Evolutionary conservation across 2,797 vertebrate species (phyloP), one percentile per base, ranked within the genome.

Genomic region (Enteromius paludinosus): DNA sequence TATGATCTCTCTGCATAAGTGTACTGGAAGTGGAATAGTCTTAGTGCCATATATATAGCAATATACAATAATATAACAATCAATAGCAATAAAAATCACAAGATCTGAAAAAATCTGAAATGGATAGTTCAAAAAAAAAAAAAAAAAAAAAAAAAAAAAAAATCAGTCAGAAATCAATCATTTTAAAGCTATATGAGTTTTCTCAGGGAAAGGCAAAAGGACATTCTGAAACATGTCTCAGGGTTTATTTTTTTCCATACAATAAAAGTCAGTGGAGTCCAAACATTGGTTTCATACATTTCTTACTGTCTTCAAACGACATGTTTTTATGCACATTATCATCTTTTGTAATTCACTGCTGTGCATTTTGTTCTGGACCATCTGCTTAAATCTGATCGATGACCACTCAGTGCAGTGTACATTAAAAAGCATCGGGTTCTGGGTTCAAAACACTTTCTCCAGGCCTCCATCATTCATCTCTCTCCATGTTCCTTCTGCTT

Each of bases 401-500:
- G 4, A 23, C 38, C 14, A 66, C 65, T 68, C 41, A 9, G 25
- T 25, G 20, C 5, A 5, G 10, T 47, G 41, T 59, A 64, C 56
- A 77, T 23, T 38, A 28, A 54, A 70, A 70, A 20, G 6, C 52
- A 64, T 10, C 23, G 52, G 25, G 52, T 20, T 75, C 20, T n/a
- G 18, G 33, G 14, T 73, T 20, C n/a, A 59, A 28, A 54, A 49
- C 45, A n/a, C 17, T 43, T 61, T 61, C 73, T 45, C n/a, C 56
- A 61, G 43, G 25, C 38, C 38, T 28, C 23, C 69, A 41, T 41
- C 52, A 66, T 45, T 33, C 62, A 65, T 79, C 59, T 38, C 5
- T 66, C 41, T 64, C 38, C 25, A 9, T 30, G n/a, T 71, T 61
- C 17, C 52, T 68, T 28, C 54, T 80, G 47, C 65, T 79, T 54